Percentiles rank a stretch among this genome's conserved stretches.
These are phyloP conservation scores for Slavum lentiscoides DNA, from an alignment of 2,888 invertebrate genomes.

Conservation along the genomic window DNA sequence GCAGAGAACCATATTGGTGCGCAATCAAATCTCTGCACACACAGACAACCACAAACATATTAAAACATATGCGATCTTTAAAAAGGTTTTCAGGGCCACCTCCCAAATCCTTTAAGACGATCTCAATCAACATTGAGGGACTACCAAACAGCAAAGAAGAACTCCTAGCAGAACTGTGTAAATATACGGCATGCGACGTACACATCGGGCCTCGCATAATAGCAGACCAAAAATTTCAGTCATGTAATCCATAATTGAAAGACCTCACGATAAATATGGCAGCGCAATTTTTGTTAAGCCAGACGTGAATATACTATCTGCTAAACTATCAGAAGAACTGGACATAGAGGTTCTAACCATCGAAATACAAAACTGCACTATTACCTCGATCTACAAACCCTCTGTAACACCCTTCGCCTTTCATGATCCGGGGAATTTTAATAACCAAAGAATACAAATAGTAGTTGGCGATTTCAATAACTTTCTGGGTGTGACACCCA, in stretches of 20 bases:
- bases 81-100: background rate
- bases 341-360: too few relatives aligned
- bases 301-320: too few relatives aligned
- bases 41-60: conserved; percentile 10
- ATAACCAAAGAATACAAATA: too few relatives aligned
- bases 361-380: too few relatives aligned
- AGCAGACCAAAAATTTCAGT: background rate
- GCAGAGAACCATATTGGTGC: conserved; percentile 9
- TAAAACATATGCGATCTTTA: background rate
- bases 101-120: background rate
- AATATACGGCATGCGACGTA: too few relatives aligned
- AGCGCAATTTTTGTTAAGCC: too few relatives aligned
- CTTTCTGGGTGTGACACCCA: too few relatives aligned
- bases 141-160: background rate
- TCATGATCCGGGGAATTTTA: too few relatives aligned
- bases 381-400: too few relatives aligned
- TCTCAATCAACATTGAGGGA: conserved; percentile 6
- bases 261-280: background rate
- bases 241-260: background rate
- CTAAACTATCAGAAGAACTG: background rate
- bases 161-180: background rate
- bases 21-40: conserved; percentile 3
- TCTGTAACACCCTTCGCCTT: too few relatives aligned
- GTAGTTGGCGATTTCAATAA: too few relatives aligned
- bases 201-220: background rate